Evolutionary conservation across 2,113 vertebrate species (phyloP), one percentile per base, ranked within the genome.

Genomic region (Silurus meridionalis): DNA sequence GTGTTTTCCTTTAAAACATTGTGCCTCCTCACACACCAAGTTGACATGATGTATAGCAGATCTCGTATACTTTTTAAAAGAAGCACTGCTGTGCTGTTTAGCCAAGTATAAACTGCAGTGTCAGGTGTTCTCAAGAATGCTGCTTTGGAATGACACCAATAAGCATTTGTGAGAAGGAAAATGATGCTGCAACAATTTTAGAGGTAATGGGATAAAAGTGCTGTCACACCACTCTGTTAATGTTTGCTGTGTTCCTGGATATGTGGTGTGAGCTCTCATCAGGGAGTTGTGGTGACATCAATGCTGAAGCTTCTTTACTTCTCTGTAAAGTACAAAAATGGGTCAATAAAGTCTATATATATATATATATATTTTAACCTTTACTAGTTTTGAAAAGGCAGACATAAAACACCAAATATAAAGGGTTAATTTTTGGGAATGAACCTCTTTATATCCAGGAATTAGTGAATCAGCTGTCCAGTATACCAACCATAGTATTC

Each of bases 101-200:
- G 87, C 48, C 48, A 48, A 23, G 23, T 63, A 87, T 86, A 89
- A 92, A 91, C 85, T 90, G 91, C 93, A 90, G 87, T 66, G 87
- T 92, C 89, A 92, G 91, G 89, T 37, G 86, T 92, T 92, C 64
- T 82, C 69, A 89, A 78, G 82, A 91, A 88, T 82, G 86, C 83
- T 87, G 85, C 82, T 85, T 58, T 57, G 46, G 66, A 86, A 87
- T 83, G 88, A 90, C 89, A 92, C 91, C 89, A 90, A 87, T 88
- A 86, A 80, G 63, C 55, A 46, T 78, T 77, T 72, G 80, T 64
- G 61, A n/a, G 85, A 48, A 28, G 74, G 52, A 69, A 88, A 84
- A 89, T 83, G 72, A 86, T 84, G 25, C 80, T 69, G 83, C 82
- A 82, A 69, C 71, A 3, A 81, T 88, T 89, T 85, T 87, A 79